Percentiles rank a stretch among this genome's conserved stretches.
Evolutionary conservation across 2,888 invertebrate genomes (phyloP).

Genomic region (Gibbula magus): DNA sequence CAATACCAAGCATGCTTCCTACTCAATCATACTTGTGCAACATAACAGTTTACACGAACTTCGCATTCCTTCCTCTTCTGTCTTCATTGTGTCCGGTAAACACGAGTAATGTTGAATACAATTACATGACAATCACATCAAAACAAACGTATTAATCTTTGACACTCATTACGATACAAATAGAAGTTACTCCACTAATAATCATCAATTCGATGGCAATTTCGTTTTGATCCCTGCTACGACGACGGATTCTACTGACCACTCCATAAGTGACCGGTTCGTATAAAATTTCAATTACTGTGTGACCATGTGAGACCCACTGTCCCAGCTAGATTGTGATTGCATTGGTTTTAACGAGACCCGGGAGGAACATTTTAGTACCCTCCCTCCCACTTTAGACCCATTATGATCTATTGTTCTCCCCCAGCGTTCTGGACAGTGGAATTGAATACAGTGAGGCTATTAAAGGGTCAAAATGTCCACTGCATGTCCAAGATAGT

Average conservation of each 20-base stretch:
- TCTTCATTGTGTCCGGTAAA: too few relatives aligned
- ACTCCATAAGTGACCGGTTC: not conserved
- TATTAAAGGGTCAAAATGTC: conserved; percentile 11
- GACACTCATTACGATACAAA: too few relatives aligned
- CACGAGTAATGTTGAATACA: too few relatives aligned
- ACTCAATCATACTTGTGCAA: too few relatives aligned
- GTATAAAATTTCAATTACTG: conserved; percentile 13
- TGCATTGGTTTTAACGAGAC: conserved; percentile 7
- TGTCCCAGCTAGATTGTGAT: not conserved
- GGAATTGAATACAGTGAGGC: not conserved
- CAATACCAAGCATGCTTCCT: too few relatives aligned
- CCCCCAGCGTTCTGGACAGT: not conserved
- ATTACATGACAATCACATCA: too few relatives aligned
- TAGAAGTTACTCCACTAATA: too few relatives aligned
- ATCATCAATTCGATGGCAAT: too few relatives aligned
- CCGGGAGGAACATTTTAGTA: not conserved
- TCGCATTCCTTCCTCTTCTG: too few relatives aligned
- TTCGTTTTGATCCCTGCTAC: too few relatives aligned
- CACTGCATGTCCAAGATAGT: not conserved
- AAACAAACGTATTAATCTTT: too few relatives aligned
- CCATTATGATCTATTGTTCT: conserved; percentile 10
- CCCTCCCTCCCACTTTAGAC: not conserved
- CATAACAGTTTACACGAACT: too few relatives aligned
- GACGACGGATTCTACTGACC: not conserved
- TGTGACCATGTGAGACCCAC: conserved; percentile 1